Base-by-base conservation (phyloP, 2,797 vertebrate genomes). In the Benthosema pterotum region DNA sequence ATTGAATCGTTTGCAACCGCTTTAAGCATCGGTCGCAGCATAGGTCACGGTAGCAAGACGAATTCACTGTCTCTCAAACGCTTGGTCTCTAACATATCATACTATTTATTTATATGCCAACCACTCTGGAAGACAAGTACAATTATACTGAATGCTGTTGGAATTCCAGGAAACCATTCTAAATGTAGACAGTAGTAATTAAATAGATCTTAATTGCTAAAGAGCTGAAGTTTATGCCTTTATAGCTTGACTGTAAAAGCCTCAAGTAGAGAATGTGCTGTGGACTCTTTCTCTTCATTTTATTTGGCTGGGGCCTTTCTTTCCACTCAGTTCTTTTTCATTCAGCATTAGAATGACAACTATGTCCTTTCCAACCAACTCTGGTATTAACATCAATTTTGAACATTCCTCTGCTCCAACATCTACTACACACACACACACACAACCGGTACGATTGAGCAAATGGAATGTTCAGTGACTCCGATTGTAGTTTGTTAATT, bases 361-460 rank as follows among this genome's bases (percentile, higher is more conserved):
- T 83, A 86, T 83, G 74, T 86, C 69, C 71, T 78, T 69, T 60
- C 78, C 69, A 85, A 88, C 87, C 85, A 84, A 85, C 82, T 83
- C 85, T 87, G 87, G 80, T 85, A 86, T 91, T 86, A 89, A 78
- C 83, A 85, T 87, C 83, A 86, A 83, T 87, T 38, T 82, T 78
- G 56, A 81, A 75, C 80, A 88, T 91, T 89, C 79, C 82, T 79
- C 28, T 72, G 82, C 66, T 74, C 67, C 63, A 84, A 68, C 81
- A 80, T 70, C 76, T 66, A 45, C 73, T 53, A 25, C 22, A 25
- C 22, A 25, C 22, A 25, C 22, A 22, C 63, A 70, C 74, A 69
- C 67, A 83, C 62, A 62, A 63, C 52, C 66, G 69, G 60, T 47
- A 57, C 17, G 61, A 55, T 69, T 38, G 11, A 43, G 32, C 38